Percentiles rank a stretch among this genome's conserved stretches.
Conservation (phyloP, 2,113 vertebrate genomes). For the Ochotona curzoniae region DNA sequence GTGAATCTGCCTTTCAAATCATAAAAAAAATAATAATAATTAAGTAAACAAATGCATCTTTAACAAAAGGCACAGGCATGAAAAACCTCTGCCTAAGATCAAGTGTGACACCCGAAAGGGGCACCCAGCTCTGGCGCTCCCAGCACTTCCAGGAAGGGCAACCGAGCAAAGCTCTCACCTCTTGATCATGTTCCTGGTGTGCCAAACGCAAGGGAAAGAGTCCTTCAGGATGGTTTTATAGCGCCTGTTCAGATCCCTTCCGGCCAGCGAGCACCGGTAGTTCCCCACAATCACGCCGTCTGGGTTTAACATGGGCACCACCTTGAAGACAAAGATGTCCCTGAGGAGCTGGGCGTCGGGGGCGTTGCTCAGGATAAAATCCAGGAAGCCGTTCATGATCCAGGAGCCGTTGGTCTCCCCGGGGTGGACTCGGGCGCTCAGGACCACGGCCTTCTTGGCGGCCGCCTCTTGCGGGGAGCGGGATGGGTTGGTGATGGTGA, state of each 20-base stretch:
- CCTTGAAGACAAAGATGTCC: constrained; percentile 93
- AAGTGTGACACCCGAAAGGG: too few species aligned
- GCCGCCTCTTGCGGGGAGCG: constrained; percentile 53
- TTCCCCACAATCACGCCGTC: constrained; percentile 96
- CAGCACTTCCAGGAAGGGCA: neutral
- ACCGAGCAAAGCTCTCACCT: constrained; percentile 84
- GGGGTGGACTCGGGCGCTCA: constrained; percentile 92
- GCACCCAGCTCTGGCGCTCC: neutral
- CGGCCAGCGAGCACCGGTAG: constrained; percentile 93
- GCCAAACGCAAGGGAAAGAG: constrained; percentile 92
- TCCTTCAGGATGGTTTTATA: constrained; percentile 87
- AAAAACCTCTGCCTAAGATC: too few species aligned
- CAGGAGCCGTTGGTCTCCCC: constrained; percentile 94
- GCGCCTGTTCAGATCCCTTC: constrained; percentile 93
- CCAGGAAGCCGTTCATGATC: constrained; percentile 94
- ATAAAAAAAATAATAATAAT: too few species aligned
- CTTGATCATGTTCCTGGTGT: constrained; percentile 92
- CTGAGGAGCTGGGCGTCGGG: constrained; percentile 91
- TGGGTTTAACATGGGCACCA: constrained; percentile 97
- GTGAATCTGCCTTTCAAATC: too few species aligned
- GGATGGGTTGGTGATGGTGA: constrained; percentile 89
- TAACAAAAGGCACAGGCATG: too few species aligned
- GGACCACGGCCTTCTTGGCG: constrained; percentile 90
- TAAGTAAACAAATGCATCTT: too few species aligned
- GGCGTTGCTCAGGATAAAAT: constrained; percentile 92